A percentile compares a stretch with the other conserved stretches of the same genome.
Conservation (phyloP, 1,140 invertebrate species). For the Drosophila truncata region DNA sequence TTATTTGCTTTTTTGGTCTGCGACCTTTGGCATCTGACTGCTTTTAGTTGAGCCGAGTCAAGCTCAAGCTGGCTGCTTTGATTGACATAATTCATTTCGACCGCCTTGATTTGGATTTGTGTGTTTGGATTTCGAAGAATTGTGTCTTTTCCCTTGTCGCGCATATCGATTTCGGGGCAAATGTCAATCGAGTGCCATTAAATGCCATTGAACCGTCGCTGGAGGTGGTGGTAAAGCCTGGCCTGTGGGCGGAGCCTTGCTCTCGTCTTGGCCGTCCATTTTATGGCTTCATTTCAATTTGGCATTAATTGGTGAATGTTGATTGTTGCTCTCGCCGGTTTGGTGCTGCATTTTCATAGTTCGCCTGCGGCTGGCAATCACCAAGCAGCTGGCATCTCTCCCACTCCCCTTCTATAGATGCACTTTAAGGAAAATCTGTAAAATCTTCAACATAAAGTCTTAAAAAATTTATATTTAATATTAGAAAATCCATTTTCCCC, state of each 20-base stretch:
- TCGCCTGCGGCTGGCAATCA: slow-evolving; percentile 53
- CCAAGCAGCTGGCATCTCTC: slow-evolving; percentile 39
- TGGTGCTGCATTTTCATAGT: slow-evolving; percentile 50
- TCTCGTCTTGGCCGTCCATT: slow-evolving; percentile 38
- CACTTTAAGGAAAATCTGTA: slow-evolving; percentile 1
- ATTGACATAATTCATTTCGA: slow-evolving; percentile 46
- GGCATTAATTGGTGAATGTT: slow-evolving; percentile 66
- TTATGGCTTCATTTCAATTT: slow-evolving; percentile 80
- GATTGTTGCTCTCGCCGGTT: slow-evolving; percentile 25
- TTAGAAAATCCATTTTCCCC: not conserved
- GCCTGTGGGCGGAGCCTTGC: slow-evolving; percentile 16
- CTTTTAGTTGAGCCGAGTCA: slow-evolving; percentile 15
- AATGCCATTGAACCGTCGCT: slow-evolving; percentile 60
- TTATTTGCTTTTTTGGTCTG: slow-evolving; percentile 47
- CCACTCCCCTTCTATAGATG: not conserved
- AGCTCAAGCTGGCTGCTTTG: slow-evolving; percentile 13
- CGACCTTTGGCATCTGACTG: slow-evolving; percentile 50
- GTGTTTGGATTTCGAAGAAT: not conserved
- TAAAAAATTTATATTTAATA: no score
- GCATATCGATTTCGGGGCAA: slow-evolving; percentile 35
- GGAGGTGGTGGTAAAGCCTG: not conserved
- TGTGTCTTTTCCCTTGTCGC: slow-evolving; percentile 6
- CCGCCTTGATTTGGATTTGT: slow-evolving; percentile 30
- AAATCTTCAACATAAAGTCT: not conserved
- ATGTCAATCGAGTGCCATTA: slow-evolving; percentile 39